Base-by-base conservation (phyloP, 2,888 invertebrate genomes). In the Busseola fusca region DNA sequence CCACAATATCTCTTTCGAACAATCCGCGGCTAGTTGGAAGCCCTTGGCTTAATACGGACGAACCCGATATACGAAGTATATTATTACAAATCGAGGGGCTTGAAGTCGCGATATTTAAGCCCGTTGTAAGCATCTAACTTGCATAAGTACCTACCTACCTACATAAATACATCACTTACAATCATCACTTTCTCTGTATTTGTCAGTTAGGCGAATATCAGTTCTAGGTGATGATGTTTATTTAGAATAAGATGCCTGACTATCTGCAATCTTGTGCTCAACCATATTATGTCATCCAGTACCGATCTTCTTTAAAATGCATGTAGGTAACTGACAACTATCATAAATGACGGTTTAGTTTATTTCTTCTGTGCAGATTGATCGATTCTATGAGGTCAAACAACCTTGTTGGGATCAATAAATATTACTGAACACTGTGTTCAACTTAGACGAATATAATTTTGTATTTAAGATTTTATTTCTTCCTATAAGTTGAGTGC, bases 301-400 rank as follows among this genome's bases (percentile, higher is more conserved):
- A 16, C 21, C 12, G 0, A 52, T 68, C 21, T 27, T n/a, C 12
- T 42, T 27, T 4, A 63, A 64, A 52, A 7, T 52, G 25, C 52
- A 52, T 45, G 18, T 58, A n/a, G n/a, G n/a, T n/a, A 58, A 50
- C 42, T 30, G 21, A 18, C 3, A 58, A 58, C 30, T 25, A 52
- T 59, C 16, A 16, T 74, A 65, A 58, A 74, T 45, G 0, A 65
- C n/a, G 48, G n/a, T 48, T 72, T 6, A 64, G 16, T 59, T 56
- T 21, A 54, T 40, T 52, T 48, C 18, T 27, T 18, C 40, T 18
- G 48, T 40, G 40, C 73, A 60, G 34, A 74, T 34, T 68, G 50
- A 69, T 69, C 12, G 34, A 62, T n/a, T 75, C 14, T 60, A 42
- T 42, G 60, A 60, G 59, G 45, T 59, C 52, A 74, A 74, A 34